Conservation (phyloP, 35 echinoderm and acorn worm species). For the Anneissia japonica region DNA sequence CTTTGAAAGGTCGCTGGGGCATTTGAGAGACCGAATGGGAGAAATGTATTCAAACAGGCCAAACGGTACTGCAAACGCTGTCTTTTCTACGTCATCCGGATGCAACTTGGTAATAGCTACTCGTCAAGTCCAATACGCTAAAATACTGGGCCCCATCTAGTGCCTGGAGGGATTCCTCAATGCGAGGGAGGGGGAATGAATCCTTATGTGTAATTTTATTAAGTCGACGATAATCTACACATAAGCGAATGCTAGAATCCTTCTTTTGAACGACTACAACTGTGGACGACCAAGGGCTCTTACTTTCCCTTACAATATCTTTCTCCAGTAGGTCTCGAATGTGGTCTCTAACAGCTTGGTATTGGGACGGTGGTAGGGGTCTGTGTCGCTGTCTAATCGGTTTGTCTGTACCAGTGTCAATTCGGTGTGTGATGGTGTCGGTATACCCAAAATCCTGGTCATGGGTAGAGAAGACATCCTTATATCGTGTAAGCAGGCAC, state of each 20-base stretch:
- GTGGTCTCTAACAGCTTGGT: background rate
- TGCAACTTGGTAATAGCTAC: background rate
- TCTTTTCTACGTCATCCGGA: background rate
- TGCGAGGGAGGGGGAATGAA: background rate
- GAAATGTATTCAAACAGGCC: background rate
- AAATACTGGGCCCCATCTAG: background rate
- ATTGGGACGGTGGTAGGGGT: background rate
- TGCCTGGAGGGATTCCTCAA: background rate
- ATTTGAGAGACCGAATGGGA: background rate
- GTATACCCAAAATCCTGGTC: background rate
- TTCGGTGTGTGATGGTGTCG: background rate
- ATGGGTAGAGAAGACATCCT: background rate
- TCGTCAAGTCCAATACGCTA: background rate
- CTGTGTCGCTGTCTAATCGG: background rate
- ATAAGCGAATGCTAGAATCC: background rate
- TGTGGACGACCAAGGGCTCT: constrained; percentile 17
- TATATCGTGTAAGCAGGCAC: no score
- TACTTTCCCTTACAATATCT: constrained; percentile 1
- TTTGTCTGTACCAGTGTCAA: background rate
- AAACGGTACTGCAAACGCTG: background rate
- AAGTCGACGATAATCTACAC: background rate
- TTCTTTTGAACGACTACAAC: background rate
- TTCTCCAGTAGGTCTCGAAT: background rate
- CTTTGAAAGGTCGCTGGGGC: background rate
- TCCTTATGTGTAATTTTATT: background rate